Percentiles rank a stretch among this genome's conserved stretches.
Evolutionary conservation across 2,113 vertebrate genomes (phyloP).

Genomic region (Pituophis catenifer): DNA sequence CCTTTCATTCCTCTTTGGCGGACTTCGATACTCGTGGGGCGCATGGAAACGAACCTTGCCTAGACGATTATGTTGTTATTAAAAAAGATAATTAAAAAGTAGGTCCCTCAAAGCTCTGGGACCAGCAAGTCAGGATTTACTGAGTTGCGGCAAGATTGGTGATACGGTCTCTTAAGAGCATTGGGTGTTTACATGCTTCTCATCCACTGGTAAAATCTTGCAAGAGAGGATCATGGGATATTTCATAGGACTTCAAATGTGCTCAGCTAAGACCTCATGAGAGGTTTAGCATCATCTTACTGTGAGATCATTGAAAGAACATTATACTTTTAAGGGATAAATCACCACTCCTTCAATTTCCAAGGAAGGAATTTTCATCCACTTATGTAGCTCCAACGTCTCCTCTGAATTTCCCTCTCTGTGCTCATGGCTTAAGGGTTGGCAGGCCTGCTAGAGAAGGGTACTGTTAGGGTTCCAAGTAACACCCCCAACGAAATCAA

Average conservation of each 20-base stretch:
- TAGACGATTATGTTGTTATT: conserved; percentile 63
- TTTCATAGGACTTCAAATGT: not conserved
- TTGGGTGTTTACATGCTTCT: not conserved
- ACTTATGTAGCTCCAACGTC: not conserved
- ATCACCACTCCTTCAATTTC: not conserved
- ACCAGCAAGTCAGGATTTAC: not conserved
- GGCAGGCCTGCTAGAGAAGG: not conserved
- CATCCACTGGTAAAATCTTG: not conserved
- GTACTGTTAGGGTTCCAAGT: too few relatives aligned
- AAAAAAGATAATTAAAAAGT: conserved; percentile 11
- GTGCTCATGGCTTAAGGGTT: not conserved
- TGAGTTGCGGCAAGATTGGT: not conserved
- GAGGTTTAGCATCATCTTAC: not conserved
- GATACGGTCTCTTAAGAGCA: not conserved
- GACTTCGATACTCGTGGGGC: conserved; percentile 6
- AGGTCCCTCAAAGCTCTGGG: not conserved
- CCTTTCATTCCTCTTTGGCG: not conserved
- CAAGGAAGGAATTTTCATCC: not conserved
- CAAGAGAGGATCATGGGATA: not conserved
- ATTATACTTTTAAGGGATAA: not conserved
- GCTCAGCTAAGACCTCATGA: not conserved
- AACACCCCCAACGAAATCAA: too few relatives aligned
- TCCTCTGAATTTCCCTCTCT: not conserved
- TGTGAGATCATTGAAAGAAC: not conserved
- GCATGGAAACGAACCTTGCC: conserved; percentile 27